phyloP scores from a whole-genome alignment of 1,140 invertebrate species.

The Drosophila subpulchrella region DNA sequence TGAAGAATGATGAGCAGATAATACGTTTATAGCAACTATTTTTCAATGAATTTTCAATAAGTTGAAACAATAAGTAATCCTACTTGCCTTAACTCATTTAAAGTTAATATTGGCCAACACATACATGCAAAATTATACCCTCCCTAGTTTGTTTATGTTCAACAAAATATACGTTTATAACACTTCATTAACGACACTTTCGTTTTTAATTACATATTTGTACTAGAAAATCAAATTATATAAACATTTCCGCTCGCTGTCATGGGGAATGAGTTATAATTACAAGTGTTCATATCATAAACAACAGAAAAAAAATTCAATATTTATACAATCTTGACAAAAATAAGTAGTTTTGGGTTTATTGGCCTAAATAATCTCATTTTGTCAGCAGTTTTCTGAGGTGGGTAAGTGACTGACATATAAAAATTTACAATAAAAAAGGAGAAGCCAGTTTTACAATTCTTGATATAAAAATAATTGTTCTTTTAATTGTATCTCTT shows the following conservation, averaged over 20 bases:
- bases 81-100: not conserved
- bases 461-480: too few relatives aligned
- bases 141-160: not conserved
- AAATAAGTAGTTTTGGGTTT: slow-evolving; percentile 5
- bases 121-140: not conserved
- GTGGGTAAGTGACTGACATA: not conserved
- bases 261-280: not conserved
- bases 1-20: not conserved
- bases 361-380: not conserved
- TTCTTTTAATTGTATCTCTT: too few relatives aligned
- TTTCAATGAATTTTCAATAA: not conserved
- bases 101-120: not conserved
- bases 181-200: slow-evolving; percentile 3
- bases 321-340: not conserved
- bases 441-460: not conserved
- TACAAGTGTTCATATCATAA: not conserved
- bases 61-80: not conserved
- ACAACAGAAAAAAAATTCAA: too few relatives aligned
- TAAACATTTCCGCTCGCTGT: not conserved
- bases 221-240: not conserved
- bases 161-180: not conserved
- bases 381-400: not conserved
- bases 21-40: not conserved
- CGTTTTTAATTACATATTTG: not conserved
- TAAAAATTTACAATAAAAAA: not conserved